Base-by-base conservation (phyloP, 2,113 vertebrate species). In the Macaca mulatta region DNA sequence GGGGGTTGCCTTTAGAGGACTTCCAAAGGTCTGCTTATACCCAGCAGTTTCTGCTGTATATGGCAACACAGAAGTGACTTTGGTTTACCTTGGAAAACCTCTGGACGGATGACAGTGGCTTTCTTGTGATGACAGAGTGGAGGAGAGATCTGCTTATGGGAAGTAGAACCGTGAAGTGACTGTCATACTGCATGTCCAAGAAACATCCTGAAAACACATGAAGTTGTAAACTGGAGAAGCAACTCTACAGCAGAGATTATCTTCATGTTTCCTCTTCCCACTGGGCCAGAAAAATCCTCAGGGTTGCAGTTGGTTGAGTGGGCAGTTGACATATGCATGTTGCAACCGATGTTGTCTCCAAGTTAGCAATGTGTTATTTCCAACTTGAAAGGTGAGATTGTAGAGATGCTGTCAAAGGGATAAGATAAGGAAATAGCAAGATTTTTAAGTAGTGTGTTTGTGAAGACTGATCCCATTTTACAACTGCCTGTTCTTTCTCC, bases 21-120 rank as follows among this genome's bases (percentile, higher is more conserved):
- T 99, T 92, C 99, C 99, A 69, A 99, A 99, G 98, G 98, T 99
- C 97, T 99, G 99, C 97, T 99, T 99, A 69, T 99, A 99, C 97
- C 99, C 99, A n/a, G 99, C 99, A 69, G 99, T 99, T 85, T 99
- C 99, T 48, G 99, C 99, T 40, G 99, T 99, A 8, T 99, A 99
- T 50, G 99, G 99, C 88, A 99, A 99, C 99, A 99, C 99, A 48
- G 99, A 99, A 98, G 99, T 99, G 99, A 99, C 99, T 98, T 99
- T 99, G 99, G 99, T 99, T 97, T 99, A 99, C 98, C 98, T 99
- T 98, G 99, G 99, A 95, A 99, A 99, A 97, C 99, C 99, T 95
- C 98, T 99, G 98, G 99, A 99, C 93, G 99, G 99, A 97, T 99
- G 99, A 99, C 83, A 6, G 94, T 96, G 92, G 82, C 97, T 97